Evolutionary conservation across 2,113 vertebrate genomes (phyloP), one percentile per base, ranked within the genome.

Genomic region (Corvus moneduloides): DNA sequence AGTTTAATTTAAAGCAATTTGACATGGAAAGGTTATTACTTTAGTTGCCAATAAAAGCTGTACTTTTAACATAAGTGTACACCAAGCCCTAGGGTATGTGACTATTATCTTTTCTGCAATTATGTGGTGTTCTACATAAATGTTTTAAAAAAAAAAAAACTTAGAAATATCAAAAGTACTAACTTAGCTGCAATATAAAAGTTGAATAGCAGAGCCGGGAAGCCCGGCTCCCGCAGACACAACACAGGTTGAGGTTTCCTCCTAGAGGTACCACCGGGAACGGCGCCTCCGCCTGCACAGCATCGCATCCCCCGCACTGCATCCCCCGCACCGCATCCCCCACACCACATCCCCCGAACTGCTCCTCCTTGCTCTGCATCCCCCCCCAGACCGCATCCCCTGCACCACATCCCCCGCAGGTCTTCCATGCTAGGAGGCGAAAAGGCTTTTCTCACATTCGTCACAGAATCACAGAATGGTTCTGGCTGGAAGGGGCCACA

Each of bases 1-100:
- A 97, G 97, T 98, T 98, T 98, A 98, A 98, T 98, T 98, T 98
- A 98, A 98, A 98, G 98, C 98, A 98, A 98, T 98, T 98, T 98
- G 98, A 98, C 98, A 98, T 91, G 96, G 98, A 98, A 98, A 98
- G 98, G 98, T 98, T 98, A 98, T 98, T 98, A 98, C 97, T 98
- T 98, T 97, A 98, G 97, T 98, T 98, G 98, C 97, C 98, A 98
- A 98, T 98, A 98, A 98, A 98, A 98, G 98, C 98, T 98, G 97
- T 98, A 98, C 98, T 98, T 98, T 98, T 98, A 98, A 98, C 98
- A 97, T 98, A 98, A 98, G 97, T 98, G 98, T 98, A 98, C 98
- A 98, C 98, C 97, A 97, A 98, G 98, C 98, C 98, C 98, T 97
- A 97, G 98, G 98, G 98, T 98, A 98, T 97, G 97, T 98, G 98